phyloP scores from a whole-genome alignment of 2,797 vertebrate species.

The Ibycter americanus region DNA sequence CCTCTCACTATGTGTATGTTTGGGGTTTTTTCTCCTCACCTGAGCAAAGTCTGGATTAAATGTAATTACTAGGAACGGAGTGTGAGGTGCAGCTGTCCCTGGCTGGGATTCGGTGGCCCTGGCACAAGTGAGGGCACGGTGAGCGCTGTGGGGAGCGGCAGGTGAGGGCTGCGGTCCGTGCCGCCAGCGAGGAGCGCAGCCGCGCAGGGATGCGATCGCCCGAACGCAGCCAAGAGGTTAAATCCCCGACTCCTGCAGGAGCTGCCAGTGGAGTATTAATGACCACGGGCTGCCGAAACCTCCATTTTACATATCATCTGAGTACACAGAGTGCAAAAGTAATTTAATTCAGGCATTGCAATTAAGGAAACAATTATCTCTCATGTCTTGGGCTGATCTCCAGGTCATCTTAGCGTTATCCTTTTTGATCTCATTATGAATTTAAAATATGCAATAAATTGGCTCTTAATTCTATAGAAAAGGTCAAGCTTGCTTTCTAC shows the following conservation, averaged over 20 bases:
- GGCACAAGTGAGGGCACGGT: background rate
- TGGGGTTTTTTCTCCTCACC: fast-evolving
- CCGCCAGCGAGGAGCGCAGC: background rate
- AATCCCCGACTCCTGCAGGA: background rate
- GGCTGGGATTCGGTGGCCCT: background rate
- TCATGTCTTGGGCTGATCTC: slow-evolving; percentile 29
- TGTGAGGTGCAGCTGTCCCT: fast-evolving
- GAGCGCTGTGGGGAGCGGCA: background rate
- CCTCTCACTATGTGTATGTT: fast-evolving
- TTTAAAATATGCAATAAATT: slow-evolving; percentile 49
- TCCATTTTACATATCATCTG: background rate
- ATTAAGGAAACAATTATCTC: slow-evolving; percentile 62
- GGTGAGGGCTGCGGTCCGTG: background rate
- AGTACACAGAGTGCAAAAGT: background rate
- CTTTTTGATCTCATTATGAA: slow-evolving; percentile 58
- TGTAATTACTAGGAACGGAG: fast-evolving
- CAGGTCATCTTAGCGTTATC: slow-evolving; percentile 22
- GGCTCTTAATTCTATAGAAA: slow-evolving; percentile 19
- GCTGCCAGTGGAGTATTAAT: background rate
- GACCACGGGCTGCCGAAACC: background rate
- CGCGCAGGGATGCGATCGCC: background rate
- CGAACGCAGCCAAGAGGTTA: background rate
- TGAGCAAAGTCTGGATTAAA: background rate
- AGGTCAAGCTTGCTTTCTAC: background rate
- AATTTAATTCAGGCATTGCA: slow-evolving; percentile 42